These are phyloP conservation scores for Panzeria rudis DNA, from an alignment of 2,888 invertebrate genomes.

Conservation along the genomic window DNA sequence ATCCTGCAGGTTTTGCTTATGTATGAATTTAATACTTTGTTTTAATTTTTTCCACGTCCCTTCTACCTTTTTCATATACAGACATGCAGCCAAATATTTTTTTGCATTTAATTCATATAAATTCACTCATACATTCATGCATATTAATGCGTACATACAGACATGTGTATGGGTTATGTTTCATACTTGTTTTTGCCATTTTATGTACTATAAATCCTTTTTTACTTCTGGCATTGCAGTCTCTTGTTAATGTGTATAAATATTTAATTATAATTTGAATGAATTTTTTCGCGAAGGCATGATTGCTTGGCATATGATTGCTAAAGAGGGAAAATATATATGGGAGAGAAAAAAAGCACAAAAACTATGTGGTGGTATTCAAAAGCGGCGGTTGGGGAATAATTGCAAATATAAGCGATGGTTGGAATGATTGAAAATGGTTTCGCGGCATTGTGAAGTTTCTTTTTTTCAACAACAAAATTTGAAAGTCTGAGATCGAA, in stretches of 20 bases:
- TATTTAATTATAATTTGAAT: conserved; percentile 73
- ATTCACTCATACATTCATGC: conserved; percentile 24
- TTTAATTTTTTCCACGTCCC: conserved; percentile 15
- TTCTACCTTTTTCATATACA: not conserved
- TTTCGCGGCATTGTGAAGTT: conserved; percentile 31
- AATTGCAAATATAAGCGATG: conserved; percentile 59
- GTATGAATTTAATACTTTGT: conserved; percentile 74
- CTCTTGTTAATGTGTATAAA: conserved; percentile 69
- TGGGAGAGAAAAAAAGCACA: not conserved
- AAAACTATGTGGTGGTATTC: conserved; percentile 43
- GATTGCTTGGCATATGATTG: conserved; percentile 51
- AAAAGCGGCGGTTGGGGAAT: conserved; percentile 45
- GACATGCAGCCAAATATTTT: conserved; percentile 13
- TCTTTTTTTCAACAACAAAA: not conserved
- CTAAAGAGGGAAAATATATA: conserved; percentile 12
- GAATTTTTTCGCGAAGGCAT: conserved; percentile 59
- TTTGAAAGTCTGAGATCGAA: conserved; percentile 26
- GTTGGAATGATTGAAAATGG: conserved; percentile 33
- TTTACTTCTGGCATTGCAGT: conserved; percentile 43
- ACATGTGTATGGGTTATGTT: not conserved
- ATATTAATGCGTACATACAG: conserved; percentile 6
- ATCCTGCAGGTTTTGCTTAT: conserved; percentile 76
- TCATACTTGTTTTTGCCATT: conserved; percentile 29
- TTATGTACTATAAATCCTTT: conserved; percentile 33
- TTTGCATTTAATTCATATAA: conserved; percentile 39